Base-by-base conservation (phyloP, 1,140 invertebrate species). In the Aphelenchoides besseyi region DNA sequence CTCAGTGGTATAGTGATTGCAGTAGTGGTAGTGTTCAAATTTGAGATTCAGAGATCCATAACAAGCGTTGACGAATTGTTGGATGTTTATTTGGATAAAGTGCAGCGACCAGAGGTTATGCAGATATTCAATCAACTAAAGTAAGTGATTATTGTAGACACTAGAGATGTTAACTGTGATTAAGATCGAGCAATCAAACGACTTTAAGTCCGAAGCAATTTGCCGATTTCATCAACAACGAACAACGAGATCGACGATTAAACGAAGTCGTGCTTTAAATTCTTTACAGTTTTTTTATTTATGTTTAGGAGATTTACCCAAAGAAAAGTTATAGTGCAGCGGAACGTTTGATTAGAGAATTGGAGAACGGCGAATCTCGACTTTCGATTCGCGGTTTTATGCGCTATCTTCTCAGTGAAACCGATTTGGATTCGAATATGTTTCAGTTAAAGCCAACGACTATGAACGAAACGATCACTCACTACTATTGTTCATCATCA, bases 61-160 rank as follows among this genome's bases (percentile, higher is more conserved):
- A 8, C 26, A 8, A 59, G 5, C 5, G 26, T 5, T 26, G 62
- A 68, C 57, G 23, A 16, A 16, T 3, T 74, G 23, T 12, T 74
- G 8, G 64, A 74, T 3, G 23, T 30, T n/a, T 73, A 73, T 48
- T 28, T 74, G 61, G 35, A 70, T 9, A 54, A 37, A 16, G 72
- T 73, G n/a, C 8, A 74, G 23, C 8, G 72, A 30, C 72, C 68
- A 2, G 71, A 73, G 23, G 9, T 73, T 3, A 75, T 71, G 68
- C 8, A 75, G 23, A 16, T 73, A 26, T 74, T 73, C 68, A 75
- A 73, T 18, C 64, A 70, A 73, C 36, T 73, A 68, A 74, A 16
- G 48, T 3, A 33, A 3, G 3, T 29, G 54, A 18, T 33, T n/a
- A n/a, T n/a, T 33, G 55, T 29, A 59, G 18, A 28, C 26, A 59